Percentiles rank a stretch among this genome's conserved stretches.
phyloP scores from a whole-genome alignment of 2,797 vertebrate genomes.

The Thaleichthys pacificus region DNA sequence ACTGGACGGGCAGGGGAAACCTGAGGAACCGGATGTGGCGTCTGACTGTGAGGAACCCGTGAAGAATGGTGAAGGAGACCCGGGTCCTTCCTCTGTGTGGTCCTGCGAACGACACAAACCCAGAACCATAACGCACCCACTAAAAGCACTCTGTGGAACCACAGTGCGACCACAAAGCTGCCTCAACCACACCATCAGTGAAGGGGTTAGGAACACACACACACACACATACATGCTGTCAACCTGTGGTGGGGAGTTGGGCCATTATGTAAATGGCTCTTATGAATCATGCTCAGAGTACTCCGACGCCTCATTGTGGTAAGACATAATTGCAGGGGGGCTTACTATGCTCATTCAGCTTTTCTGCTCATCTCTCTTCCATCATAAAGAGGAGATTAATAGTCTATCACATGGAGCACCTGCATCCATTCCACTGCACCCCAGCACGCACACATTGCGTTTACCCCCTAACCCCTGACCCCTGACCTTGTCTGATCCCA shows the following conservation, averaged over 20 bases:
- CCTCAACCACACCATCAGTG: constrained; percentile 8
- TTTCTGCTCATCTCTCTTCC: constrained; percentile 55
- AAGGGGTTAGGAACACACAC: constrained; percentile 11
- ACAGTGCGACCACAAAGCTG: neutral
- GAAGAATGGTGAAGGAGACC: constrained; percentile 64
- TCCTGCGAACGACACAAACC: constrained; percentile 44
- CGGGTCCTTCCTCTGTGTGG: constrained; percentile 48
- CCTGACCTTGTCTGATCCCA: constrained; percentile 47
- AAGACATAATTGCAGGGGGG: constrained; percentile 58
- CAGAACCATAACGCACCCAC: neutral
- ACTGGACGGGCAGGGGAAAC: constrained; percentile 29
- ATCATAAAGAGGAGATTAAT: constrained; percentile 74
- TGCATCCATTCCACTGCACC: constrained; percentile 69
- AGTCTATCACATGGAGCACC: constrained; percentile 65
- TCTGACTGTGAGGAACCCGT: constrained; percentile 50
- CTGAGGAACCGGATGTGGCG: constrained; percentile 37
- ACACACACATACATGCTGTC: constrained; percentile 10
- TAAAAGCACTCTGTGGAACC: neutral
- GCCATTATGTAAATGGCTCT: constrained; percentile 52
- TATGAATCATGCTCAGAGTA: constrained; percentile 49
- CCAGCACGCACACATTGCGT: constrained; percentile 52
- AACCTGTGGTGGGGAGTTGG: constrained; percentile 21
- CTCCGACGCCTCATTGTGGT: constrained; percentile 58
- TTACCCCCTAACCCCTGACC: constrained; percentile 57
- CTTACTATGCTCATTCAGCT: constrained; percentile 65